These are phyloP conservation scores for Salarias fasciatus DNA, from an alignment of 2,797 vertebrate genomes.

Conservation along the genomic window DNA sequence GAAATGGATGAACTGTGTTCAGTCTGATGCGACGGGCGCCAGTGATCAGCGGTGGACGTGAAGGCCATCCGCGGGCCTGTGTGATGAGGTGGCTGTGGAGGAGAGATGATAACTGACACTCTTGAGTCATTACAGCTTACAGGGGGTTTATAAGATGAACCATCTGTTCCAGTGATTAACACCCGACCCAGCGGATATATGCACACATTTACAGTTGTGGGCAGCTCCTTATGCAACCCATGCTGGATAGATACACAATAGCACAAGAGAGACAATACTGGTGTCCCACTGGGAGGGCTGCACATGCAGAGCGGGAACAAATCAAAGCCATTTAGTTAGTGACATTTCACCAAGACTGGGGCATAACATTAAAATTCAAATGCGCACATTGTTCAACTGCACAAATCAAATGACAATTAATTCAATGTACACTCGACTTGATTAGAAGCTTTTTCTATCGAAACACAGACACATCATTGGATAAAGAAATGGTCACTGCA, in stretches of 20 bases:
- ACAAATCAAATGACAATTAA: no score
- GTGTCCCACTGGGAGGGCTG: neutral
- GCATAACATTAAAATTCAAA: neutral
- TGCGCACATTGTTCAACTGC: neutral
- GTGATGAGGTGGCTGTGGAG: slow-evolving; percentile 21
- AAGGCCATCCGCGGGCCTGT: slow-evolving; percentile 30
- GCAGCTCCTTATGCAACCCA: slow-evolving; percentile 39
- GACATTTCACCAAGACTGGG: no score
- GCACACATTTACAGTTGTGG: slow-evolving; percentile 19
- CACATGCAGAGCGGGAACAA: neutral
- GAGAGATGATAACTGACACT: slow-evolving; percentile 64
- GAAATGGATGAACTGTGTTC: slow-evolving; percentile 27
- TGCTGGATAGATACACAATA: slow-evolving; percentile 8
- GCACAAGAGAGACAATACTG: neutral
- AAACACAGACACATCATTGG: no score
- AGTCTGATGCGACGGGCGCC: slow-evolving; percentile 33
- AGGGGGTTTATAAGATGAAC: slow-evolving; percentile 73
- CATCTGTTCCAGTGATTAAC: slow-evolving; percentile 79
- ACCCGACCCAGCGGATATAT: slow-evolving; percentile 38
- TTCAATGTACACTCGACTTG: no score
- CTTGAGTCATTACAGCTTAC: slow-evolving; percentile 75
- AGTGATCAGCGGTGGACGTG: slow-evolving; percentile 31
- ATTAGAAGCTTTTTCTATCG: no score
- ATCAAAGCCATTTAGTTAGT: no score
- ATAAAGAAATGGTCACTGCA: no score